phyloP scores from a whole-genome alignment of 1,140 invertebrate species.

The Drosophila sp. region DNA sequence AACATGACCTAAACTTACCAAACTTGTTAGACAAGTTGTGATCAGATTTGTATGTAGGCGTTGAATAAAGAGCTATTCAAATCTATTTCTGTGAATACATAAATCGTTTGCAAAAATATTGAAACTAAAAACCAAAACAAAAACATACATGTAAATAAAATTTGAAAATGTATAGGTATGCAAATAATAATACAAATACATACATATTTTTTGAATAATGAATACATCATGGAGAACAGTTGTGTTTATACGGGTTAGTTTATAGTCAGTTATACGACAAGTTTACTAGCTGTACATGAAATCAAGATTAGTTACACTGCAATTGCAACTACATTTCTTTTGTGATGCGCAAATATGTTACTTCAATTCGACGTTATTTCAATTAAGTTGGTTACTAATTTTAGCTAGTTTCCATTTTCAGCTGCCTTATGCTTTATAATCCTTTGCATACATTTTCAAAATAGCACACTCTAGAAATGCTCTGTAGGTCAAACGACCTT shows the following conservation, averaged over 20 bases:
- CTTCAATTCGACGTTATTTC: too few relatives aligned
- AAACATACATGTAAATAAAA: not conserved
- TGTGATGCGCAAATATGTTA: too few relatives aligned
- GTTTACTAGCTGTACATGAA: too few relatives aligned
- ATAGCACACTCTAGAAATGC: too few relatives aligned
- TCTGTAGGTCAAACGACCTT: too few relatives aligned
- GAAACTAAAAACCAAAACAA: not conserved
- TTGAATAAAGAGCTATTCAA: conserved; percentile 19
- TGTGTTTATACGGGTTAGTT: conserved; percentile 14
- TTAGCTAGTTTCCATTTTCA: too few relatives aligned
- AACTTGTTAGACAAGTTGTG: conserved; percentile 70
- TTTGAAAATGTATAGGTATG: not conserved
- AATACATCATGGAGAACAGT: conserved; percentile 11
- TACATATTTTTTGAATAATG: conserved; percentile 8
- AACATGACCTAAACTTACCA: conserved; percentile 50
- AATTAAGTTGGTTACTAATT: too few relatives aligned
- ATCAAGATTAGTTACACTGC: too few relatives aligned
- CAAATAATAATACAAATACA: not conserved
- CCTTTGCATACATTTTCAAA: too few relatives aligned
- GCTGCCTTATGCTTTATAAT: too few relatives aligned
- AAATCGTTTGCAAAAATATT: conserved; percentile 1
- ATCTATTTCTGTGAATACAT: conserved; percentile 17
- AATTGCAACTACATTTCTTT: too few relatives aligned
- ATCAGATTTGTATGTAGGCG: conserved; percentile 56
- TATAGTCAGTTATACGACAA: not conserved